Evolutionary conservation across 2,113 vertebrate species (phyloP), one percentile per base, ranked within the genome.

Genomic region (Cyprinus carpio): DNA sequence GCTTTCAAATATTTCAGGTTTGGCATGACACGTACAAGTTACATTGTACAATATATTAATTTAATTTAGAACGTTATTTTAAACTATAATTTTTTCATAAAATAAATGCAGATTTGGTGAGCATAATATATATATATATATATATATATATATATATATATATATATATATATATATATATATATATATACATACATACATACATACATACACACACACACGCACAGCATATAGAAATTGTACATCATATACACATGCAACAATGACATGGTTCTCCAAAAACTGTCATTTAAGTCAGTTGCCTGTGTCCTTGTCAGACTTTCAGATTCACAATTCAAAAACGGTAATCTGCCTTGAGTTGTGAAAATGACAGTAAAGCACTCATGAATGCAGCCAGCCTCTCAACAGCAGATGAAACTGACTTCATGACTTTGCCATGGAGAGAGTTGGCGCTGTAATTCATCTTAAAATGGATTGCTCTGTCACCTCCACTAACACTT

Each of bases 391-490:
- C 92, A 95, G 93, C 94, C 91, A 94, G 94, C 94, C 92, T 93
- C 95, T 94, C 96, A 96, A 96, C 94, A 95, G 96, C 95, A 96
- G 96, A 97, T 96, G 95, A 96, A 96, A 96, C 94, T 94, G 94
- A 96, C 95, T 91, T 93, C 93, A 95, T 95, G 96, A 96, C 96
- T 96, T 96, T 96, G 94, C 94, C 95, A 96, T 95, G 93, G 94
- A 95, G 93, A 95, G 95, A 95, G 94, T 95, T 95, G 94, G 95
- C 93, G 83, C 6, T 91, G 94, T 93, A 96, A 98, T 98, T 98
- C 96, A 97, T 98, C 97, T 97, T 97, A 97, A 98, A 99, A 98
- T 97, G 96, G 96, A 98, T 97, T 95, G 94, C 96, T 96, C 96
- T 96, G 97, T 98, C 97, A 98, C 96, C 96, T 97, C 95, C 94